These are phyloP conservation scores for Hippopotamyrus pictus DNA, from an alignment of 2,797 vertebrate species.

Conservation along the genomic window DNA sequence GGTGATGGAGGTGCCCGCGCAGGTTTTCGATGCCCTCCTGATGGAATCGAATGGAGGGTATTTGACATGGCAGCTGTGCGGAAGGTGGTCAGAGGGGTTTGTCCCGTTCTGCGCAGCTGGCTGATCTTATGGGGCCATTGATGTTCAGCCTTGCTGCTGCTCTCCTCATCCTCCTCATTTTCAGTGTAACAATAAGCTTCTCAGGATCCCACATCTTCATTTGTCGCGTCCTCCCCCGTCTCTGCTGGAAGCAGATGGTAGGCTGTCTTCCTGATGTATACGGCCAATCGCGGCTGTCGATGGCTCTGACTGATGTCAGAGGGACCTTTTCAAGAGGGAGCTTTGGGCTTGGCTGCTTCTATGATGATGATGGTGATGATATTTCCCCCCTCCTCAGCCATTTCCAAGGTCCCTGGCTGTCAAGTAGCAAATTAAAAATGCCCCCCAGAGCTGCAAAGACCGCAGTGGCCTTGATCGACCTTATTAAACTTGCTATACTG, in stretches of 20 bases:
- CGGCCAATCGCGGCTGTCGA: not conserved
- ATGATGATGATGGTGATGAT: not conserved
- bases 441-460: not conserved
- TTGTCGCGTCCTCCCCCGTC: not conserved
- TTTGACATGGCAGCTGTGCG: not conserved
- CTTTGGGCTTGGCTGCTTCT: not conserved
- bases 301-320: not conserved
- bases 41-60: not conserved
- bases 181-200: not conserved
- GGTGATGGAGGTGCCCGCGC: not conserved
- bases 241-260: not conserved
- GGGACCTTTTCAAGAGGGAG: not conserved
- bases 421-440: constrained; percentile 12
- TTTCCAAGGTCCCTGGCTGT: not conserved
- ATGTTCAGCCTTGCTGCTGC: not conserved
- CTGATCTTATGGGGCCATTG: not conserved
- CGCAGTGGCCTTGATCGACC: not conserved
- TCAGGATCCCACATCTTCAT: not conserved
- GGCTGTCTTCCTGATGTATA: constrained; percentile 26
- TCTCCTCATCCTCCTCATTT: not conserved
- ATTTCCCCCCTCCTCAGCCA: not conserved
- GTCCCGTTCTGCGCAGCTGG: not conserved
- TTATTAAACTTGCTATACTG: not conserved
- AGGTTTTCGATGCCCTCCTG: not conserved
- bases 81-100: not conserved